A percentile compares a stretch with the other conserved stretches of the same genome.
Evolutionary conservation across 2,888 invertebrate species (phyloP).

Genomic region (Lochmaea crataegi): DNA sequence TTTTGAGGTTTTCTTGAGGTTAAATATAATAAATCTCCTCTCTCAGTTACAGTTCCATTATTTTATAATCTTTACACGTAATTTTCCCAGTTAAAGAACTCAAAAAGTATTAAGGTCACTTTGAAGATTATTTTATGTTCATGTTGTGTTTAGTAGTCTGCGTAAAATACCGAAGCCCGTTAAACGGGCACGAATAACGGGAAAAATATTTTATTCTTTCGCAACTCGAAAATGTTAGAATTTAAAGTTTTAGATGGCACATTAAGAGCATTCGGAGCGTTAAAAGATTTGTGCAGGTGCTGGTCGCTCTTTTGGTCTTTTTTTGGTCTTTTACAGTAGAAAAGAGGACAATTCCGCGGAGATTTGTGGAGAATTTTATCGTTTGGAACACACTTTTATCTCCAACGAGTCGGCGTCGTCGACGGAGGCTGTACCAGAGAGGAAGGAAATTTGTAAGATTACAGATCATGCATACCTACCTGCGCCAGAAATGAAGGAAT

Average conservation of each 20-base stretch:
- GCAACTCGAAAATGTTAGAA: slow-evolving; percentile 44
- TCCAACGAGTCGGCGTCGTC: slow-evolving; percentile 42
- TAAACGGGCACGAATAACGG: not conserved
- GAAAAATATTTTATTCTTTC: slow-evolving; percentile 23
- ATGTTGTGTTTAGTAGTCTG: not conserved
- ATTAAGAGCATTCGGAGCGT: slow-evolving; percentile 51
- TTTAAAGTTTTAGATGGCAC: slow-evolving; percentile 51
- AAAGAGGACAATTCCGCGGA: slow-evolving; percentile 50
- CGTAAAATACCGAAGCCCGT: not conserved
- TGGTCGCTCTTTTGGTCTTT: slow-evolving; percentile 47
- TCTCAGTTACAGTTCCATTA: no score
- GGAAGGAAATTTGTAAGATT: slow-evolving; percentile 62
- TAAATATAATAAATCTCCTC: no score
- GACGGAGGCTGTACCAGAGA: slow-evolving; percentile 47
- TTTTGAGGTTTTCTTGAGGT: no score
- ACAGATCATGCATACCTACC: slow-evolving; percentile 61
- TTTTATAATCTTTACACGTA: no score
- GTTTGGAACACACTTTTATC: slow-evolving; percentile 62
- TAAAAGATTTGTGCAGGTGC: slow-evolving; percentile 53
- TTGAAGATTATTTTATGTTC: not conserved
- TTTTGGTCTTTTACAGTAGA: slow-evolving; percentile 46
- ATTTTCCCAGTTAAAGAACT: not conserved
- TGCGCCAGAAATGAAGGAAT: slow-evolving; percentile 56
- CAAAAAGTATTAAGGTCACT: not conserved
- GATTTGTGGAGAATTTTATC: slow-evolving; percentile 63